These are phyloP conservation scores for Alosa sapidissima DNA, from an alignment of 2,797 vertebrate genomes.

Conservation along the genomic window DNA sequence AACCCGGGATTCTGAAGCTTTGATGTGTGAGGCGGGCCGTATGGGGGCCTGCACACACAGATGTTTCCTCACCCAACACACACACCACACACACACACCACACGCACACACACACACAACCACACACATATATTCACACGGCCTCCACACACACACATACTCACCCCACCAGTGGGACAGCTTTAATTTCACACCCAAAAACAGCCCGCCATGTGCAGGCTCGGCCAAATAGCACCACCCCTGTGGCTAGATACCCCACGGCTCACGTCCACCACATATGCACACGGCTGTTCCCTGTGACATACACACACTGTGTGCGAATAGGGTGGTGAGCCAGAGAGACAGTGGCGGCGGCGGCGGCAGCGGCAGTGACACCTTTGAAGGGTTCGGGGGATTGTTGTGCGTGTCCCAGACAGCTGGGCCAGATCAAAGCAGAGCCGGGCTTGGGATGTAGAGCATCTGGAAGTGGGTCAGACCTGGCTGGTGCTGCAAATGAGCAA, in stretches of 20 bases:
- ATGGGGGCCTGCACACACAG: neutral
- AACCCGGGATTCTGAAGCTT: neutral
- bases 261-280: neutral
- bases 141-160: neutral
- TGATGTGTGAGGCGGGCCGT: neutral
- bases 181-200: too few species aligned
- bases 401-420: conserved; percentile 48
- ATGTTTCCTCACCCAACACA: neutral
- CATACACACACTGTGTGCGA: neutral
- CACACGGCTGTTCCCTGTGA: neutral
- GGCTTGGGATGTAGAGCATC: conserved; percentile 44
- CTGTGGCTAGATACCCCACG: too few species aligned
- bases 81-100: too few species aligned
- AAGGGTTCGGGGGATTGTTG: conserved; percentile 28
- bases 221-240: too few species aligned
- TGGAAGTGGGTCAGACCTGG: conserved; percentile 48
- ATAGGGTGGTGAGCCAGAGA: too few species aligned
- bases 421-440: conserved; percentile 47
- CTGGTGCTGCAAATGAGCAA: conserved; percentile 28
- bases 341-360: neutral
- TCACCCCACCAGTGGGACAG: neutral
- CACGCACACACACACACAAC: neutral
- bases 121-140: neutral
- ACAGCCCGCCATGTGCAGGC: too few species aligned
- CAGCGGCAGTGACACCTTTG: conserved; percentile 13